Base-by-base conservation (phyloP, 2,797 vertebrate species). In the Hydrophis major region DNA sequence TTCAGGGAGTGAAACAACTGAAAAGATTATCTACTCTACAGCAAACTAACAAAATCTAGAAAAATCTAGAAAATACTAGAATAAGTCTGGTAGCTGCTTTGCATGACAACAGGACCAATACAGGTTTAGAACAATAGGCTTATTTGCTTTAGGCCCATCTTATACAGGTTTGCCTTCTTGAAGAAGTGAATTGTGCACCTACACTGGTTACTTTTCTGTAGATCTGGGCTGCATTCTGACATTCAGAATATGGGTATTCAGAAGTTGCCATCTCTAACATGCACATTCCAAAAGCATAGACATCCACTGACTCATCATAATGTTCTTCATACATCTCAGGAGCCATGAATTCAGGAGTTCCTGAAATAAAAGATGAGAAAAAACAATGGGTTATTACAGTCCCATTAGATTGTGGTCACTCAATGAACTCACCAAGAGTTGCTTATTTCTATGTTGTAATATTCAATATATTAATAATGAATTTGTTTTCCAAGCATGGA, bases 121-220 rank as follows among this genome's bases (percentile, higher is more conserved):
- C 87, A 91, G 61, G 61, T 37, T 66, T 94, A 91, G 12, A 93
- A 78, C 94, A 93, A 94, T 25, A 93, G 88, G 86, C 59, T 91
- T 74, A 91, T 42, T 57, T 87, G 8, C 13, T 50, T 28, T 91
- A 92, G n/a, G 92, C 94, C 83, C 90, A 42, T 89, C 89, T 94
- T 88, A 90, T 92, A 92, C n/a, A 20, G 60, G 89, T 88, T 94
- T 94, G 90, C 88, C 8, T 87, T 94, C 93, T 57, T 93, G 91
- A 95, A 93, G 92, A 86, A 28, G 94, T 94, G 94, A 95, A 94
- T 92, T 61, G 91, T 91, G 93, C 93, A 98, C 98, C 95, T 98
- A 99, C 99, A n/a, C 99, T 99, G 95, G 99, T 99, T 96, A 99
- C 99, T 98, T 99, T 99, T 96, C 99, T 98, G 97, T 99, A 99